Evolutionary conservation across 2,888 invertebrate genomes (phyloP), one percentile per base, ranked within the genome.

Genomic region (Podabrus alpinus): DNA sequence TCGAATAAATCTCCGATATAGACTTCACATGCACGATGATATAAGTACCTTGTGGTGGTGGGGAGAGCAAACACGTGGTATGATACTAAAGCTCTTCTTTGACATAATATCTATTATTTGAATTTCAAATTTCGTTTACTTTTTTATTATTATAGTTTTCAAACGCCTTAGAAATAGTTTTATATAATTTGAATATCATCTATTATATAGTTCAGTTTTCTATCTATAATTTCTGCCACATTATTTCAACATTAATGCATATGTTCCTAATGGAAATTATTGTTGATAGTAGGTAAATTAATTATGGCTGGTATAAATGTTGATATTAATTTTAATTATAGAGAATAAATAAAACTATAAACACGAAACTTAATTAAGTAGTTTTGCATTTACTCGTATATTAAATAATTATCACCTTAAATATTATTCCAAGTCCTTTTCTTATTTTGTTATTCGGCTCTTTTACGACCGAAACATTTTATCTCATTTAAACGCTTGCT

Each of bases 51-150:
- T 66, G 5, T 59, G 16, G 76, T 71, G 73, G 76, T 73, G 76
- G 76, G 76, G 76, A 73, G 62, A 73, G 66, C 61, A 19, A 73
- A 66, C 76, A 76, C 76, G 76, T 76, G 76, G 76, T 73, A 66
- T 73, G 76, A 69, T 45, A 59, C 72, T 29, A 66, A 67, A 68
- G 61, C 66, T 72, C 72, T 60, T 75, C 61, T 72, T 72, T 69
- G 68, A 72, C 72, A 45, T 64, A n/a, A n/a, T n/a, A 69, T 17
- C 59, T 61, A 13, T 19, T 60, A 45, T 25, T 25, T 59, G 29
- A 45, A 59, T 73, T 29, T 61, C 59, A 15, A 17, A 21, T 69
- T 69, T 24, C 59, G 45, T 69, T 45, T 45, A 17, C 21, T 59
- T 17, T 45, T 69, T 69, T 11, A 19, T 69, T 69, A 68, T 45